phyloP scores from a whole-genome alignment of 53 echinoderm and acorn worm species.

The Holothuria scabra region DNA sequence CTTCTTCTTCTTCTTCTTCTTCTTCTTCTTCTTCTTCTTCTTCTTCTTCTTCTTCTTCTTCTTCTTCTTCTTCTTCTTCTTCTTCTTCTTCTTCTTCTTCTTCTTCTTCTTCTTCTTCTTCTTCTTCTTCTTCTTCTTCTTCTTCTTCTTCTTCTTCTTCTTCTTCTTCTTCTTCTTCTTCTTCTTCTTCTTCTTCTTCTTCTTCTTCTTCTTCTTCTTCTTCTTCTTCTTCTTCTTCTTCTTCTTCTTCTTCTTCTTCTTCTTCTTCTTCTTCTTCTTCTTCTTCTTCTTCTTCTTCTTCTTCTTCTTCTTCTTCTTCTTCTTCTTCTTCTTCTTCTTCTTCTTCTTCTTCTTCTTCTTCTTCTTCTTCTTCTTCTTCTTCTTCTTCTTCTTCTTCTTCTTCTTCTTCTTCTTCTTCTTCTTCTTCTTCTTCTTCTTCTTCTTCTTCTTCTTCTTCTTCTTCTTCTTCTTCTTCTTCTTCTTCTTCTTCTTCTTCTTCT shows the following conservation, averaged over 20 bases:
- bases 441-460: background rate
- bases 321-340: background rate
- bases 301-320: background rate
- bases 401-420: background rate
- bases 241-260: background rate
- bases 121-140: no score
- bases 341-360: background rate
- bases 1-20: no score
- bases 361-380: background rate
- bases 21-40: no score
- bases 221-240: background rate
- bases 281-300: background rate
- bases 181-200: background rate
- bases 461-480: background rate
- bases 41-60: no score
- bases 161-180: background rate
- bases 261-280: background rate
- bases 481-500: background rate
- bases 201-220: background rate
- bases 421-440: background rate
- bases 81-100: no score
- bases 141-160: no score
- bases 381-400: background rate
- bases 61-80: no score
- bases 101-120: no score